phyloP scores from a whole-genome alignment of 2,888 invertebrate species.

The Thymelicus sylvestris region DNA sequence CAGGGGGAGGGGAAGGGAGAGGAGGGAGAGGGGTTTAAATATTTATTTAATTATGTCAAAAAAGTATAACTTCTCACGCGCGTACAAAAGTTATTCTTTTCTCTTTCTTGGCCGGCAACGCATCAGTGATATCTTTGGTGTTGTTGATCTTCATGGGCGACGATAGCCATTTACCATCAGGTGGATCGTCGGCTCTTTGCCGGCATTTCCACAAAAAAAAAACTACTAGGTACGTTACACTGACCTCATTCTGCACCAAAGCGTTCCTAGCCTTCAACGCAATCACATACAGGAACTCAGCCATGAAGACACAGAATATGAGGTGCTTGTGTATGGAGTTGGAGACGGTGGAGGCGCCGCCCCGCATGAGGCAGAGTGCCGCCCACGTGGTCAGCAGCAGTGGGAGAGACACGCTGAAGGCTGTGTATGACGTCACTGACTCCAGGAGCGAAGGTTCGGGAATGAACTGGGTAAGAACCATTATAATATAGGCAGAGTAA shows the following conservation, averaged over 20 bases:
- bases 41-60: too few species aligned
- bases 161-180: too few species aligned
- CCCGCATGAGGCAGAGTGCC: slow-evolving; percentile 92
- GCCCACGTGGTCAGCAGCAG: slow-evolving; percentile 91
- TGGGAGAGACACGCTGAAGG: slow-evolving; percentile 93
- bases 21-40: too few species aligned
- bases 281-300: slow-evolving; percentile 93
- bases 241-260: slow-evolving; percentile 93
- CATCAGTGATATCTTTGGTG: too few species aligned
- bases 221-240: slow-evolving; percentile 40
- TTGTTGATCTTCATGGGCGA: too few species aligned
- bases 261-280: slow-evolving; percentile 93
- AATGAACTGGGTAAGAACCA: slow-evolving; percentile 85
- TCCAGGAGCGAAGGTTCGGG: slow-evolving; percentile 94
- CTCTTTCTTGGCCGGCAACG: too few species aligned
- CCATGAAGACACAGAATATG: slow-evolving; percentile 94
- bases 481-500: neutral
- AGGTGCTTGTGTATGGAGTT: slow-evolving; percentile 97
- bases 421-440: slow-evolving; percentile 95
- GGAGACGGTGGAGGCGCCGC: slow-evolving; percentile 93
- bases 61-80: too few species aligned
- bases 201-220: too few species aligned
- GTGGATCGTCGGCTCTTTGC: too few species aligned
- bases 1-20: too few species aligned
- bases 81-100: too few species aligned